Evolutionary conservation across 2,113 vertebrate species (phyloP), one percentile per base, ranked within the genome.

Genomic region (Hippocampus guttulatus): DNA sequence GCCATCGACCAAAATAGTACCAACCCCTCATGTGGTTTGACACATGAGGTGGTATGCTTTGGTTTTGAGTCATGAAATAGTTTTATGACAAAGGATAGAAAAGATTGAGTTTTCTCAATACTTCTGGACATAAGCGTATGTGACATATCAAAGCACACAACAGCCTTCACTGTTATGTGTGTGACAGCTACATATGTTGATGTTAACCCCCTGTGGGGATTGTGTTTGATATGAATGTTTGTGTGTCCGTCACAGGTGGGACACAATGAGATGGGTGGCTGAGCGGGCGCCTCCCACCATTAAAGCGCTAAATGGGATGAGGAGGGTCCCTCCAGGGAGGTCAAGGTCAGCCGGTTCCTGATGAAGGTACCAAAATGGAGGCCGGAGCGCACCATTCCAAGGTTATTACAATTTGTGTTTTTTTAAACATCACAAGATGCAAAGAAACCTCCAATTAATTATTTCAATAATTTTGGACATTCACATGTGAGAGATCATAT

Each of bases 241-340:
- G 64, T 68, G 67, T 67, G 71, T 73, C 66, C 60, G 69, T 60
- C 55, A 68, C 63, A 70, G 73, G 76, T 68, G 70, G 74, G 74
- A 80, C 78, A 83, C 83, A 92, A 93, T 91, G 89, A 91, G 87
- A 92, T 90, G 90, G 87, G 90, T 91, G 88, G 79, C 77, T 88
- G 87, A 87, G 75, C 81, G 64, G 81, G 81, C 15, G 68, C 76
- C 84, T 87, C 84, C 81, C 75, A 81, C 87, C 78, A 91, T 91
- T 90, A 88, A 81, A 82, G 84, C 78, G 67, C 84, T 91, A 91
- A 92, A 90, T 86, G 86, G 88, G 90, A 89, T 87, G 88, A 88
- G 88, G 67, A 80, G 77, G 76, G 10, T 80, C 82, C 64, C 92
- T 87, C 90, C 68, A 58, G 91, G 92, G 91, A 92, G 89, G 85